Conservation (phyloP, 2,797 vertebrate species). For the Brachymystax lenok region DNA sequence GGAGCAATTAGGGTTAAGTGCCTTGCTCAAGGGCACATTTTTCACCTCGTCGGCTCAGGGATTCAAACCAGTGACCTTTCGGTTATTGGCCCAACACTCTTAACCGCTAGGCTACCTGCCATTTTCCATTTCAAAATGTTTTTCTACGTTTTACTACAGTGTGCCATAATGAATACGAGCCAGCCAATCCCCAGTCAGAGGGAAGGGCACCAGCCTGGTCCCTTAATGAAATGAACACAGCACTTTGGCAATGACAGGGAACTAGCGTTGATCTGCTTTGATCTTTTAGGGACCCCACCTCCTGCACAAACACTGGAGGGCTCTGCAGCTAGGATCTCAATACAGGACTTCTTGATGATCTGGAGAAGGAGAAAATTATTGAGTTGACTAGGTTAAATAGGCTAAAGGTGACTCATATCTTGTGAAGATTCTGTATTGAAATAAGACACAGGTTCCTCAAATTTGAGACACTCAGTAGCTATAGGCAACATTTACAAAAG, state of each 20-base stretch:
- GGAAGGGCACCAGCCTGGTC: background rate
- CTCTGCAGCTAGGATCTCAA: slow-evolving; percentile 85
- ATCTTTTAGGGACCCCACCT: slow-evolving; percentile 72
- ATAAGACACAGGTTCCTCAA: background rate
- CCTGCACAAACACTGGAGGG: slow-evolving; percentile 88
- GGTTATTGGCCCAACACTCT: too few relatives aligned
- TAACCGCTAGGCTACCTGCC: too few relatives aligned
- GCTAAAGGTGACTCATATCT: background rate
- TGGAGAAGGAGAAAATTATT: slow-evolving; percentile 48
- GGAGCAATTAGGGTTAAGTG: too few relatives aligned
- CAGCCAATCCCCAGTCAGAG: background rate
- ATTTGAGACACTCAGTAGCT: background rate
- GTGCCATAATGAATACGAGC: background rate
- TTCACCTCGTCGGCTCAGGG: too few relatives aligned
- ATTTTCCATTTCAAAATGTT: too few relatives aligned
- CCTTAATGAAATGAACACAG: slow-evolving; percentile 42
- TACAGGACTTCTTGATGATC: slow-evolving; percentile 89
- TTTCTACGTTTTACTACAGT: background rate
- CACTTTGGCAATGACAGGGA: slow-evolving; percentile 30
- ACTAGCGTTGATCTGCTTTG: background rate
- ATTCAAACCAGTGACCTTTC: too few relatives aligned
- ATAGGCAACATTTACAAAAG: background rate
- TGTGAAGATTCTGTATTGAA: background rate
- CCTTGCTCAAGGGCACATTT: too few relatives aligned
- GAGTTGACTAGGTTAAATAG: background rate